phyloP scores from a whole-genome alignment of 2,888 invertebrate species.

The Pandemis cinnamomeana region DNA sequence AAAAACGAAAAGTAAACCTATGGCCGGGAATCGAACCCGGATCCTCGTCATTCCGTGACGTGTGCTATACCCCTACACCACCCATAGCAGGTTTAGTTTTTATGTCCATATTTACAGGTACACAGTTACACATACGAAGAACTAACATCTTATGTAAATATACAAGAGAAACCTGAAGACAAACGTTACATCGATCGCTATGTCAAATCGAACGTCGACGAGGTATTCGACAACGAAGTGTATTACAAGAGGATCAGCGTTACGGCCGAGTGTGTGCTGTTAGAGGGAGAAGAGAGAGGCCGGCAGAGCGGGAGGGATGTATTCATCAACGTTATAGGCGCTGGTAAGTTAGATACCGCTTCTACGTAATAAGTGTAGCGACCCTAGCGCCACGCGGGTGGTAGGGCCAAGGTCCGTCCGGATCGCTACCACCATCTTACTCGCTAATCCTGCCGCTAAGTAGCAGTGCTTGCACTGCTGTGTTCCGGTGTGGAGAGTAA shows the following conservation, averaged over 20 bases:
- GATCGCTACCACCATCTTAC: no score
- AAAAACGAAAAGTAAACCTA: no score
- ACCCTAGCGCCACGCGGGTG: no score
- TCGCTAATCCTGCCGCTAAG: no score
- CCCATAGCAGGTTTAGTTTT: no score
- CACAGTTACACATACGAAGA: conserved; percentile 71
- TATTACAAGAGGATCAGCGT: conserved; percentile 82
- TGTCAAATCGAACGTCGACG: conserved; percentile 51
- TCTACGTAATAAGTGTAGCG: conserved; percentile 4
- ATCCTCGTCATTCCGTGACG: no score
- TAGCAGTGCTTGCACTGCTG: no score
- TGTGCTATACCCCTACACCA: no score
- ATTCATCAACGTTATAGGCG: conserved; percentile 87
- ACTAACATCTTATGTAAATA: conserved; percentile 60
- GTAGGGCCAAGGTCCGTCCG: no score
- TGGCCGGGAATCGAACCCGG: no score
- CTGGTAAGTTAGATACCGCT: conserved; percentile 68
- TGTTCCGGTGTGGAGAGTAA: no score
- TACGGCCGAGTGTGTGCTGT: conserved; percentile 85
- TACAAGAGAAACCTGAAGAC: conserved; percentile 57
- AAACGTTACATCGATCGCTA: conserved; percentile 65
- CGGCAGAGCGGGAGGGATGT: conserved; percentile 77
- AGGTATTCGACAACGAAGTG: conserved; percentile 71
- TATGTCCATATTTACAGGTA: conserved; percentile 52
- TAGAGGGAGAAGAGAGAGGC: conserved; percentile 86